phyloP scores from a whole-genome alignment of 2,113 vertebrate species.

The Pagrus major region DNA sequence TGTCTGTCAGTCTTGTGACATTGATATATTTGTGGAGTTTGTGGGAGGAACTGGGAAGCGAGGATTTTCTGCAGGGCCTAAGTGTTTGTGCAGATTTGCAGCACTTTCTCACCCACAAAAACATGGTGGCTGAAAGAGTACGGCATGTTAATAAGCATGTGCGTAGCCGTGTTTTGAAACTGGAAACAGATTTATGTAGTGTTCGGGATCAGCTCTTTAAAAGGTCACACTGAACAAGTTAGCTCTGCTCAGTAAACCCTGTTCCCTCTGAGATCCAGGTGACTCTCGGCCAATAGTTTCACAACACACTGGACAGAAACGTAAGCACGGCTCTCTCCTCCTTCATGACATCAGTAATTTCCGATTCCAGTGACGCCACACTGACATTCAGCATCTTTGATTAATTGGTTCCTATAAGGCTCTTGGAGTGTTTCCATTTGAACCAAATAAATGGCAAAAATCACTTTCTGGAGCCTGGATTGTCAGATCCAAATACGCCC shows the following conservation, averaged over 20 bases:
- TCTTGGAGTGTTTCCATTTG: conserved; percentile 41
- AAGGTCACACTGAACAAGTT: conserved; percentile 55
- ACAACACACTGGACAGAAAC: conserved; percentile 12
- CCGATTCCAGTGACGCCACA: conserved; percentile 43
- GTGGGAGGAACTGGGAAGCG: conserved; percentile 20
- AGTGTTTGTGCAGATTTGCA: conserved; percentile 50
- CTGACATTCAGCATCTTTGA: conserved; percentile 60
- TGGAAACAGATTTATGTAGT: conserved; percentile 67
- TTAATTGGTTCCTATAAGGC: conserved; percentile 63
- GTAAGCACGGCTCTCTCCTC: conserved; percentile 31
- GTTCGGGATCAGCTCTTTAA: conserved; percentile 59
- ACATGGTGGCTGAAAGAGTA: conserved; percentile 36
- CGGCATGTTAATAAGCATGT: conserved; percentile 61
- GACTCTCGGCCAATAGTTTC: conserved; percentile 52
- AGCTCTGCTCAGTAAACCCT: conserved; percentile 40
- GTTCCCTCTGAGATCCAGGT: conserved; percentile 49
- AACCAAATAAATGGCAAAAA: conserved; percentile 24
- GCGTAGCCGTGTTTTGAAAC: conserved; percentile 56
- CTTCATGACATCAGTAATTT: conserved; percentile 58
- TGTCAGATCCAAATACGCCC: conserved; percentile 41
- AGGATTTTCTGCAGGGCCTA: conserved; percentile 14
- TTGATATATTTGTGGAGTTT: conserved; percentile 41
- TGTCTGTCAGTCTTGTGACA: conserved; percentile 39
- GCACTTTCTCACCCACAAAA: conserved; percentile 56
- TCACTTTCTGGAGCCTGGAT: conserved; percentile 26